phyloP scores from a whole-genome alignment of 2,797 vertebrate species.

The Naso thynnoides region DNA sequence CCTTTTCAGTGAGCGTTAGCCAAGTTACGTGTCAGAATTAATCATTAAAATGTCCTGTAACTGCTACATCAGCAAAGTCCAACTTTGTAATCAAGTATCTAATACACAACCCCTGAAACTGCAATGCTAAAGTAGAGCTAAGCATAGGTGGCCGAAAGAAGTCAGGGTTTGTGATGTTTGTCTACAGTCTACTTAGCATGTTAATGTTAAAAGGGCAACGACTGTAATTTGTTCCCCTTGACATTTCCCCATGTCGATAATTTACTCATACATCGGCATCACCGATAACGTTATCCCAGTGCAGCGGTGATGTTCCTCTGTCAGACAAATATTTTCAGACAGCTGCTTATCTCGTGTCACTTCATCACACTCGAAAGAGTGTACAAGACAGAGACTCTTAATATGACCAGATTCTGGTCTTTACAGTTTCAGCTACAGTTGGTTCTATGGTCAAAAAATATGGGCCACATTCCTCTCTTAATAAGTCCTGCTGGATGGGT shows the following conservation, averaged over 20 bases:
- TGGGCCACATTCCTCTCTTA: neutral
- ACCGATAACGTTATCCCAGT: neutral
- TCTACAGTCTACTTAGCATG: neutral
- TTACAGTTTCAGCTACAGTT: neutral
- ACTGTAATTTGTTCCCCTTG: neutral
- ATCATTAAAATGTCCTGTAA: neutral
- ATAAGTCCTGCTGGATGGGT: neutral
- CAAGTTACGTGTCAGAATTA: neutral
- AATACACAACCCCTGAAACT: neutral
- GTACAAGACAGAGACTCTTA: neutral
- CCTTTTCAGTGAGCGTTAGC: neutral
- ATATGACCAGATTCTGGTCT: neutral
- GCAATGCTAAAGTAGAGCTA: neutral
- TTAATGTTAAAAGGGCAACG: neutral
- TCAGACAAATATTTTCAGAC: neutral
- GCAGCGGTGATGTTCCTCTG: neutral
- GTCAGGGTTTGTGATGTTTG: too few species aligned
- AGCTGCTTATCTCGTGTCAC: neutral
- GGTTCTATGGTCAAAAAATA: neutral
- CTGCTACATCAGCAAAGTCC: fast-evolving
- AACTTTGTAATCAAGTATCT: neutral
- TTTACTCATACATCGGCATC: neutral
- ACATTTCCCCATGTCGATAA: neutral
- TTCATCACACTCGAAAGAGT: neutral
- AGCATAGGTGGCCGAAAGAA: neutral